Evolutionary conservation across 2,888 invertebrate genomes (phyloP).

Genomic region (Drosophila longiperda): DNA sequence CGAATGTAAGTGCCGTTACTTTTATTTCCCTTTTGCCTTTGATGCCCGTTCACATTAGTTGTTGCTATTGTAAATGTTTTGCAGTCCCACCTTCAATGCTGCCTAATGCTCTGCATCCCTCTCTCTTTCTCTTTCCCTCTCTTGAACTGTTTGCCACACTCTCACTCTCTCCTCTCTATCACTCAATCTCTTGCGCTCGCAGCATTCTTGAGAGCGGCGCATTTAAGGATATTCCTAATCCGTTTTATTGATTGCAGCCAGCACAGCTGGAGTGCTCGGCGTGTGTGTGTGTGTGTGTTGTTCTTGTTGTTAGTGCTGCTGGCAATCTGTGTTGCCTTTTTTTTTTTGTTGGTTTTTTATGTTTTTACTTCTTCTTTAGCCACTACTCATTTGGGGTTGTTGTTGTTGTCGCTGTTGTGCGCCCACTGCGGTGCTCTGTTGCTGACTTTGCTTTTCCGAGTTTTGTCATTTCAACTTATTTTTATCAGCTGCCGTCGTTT

Average conservation of each 20-base stretch:
- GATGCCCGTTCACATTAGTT: constrained; percentile 33
- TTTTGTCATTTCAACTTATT: constrained; percentile 40
- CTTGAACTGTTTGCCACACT: constrained; percentile 2
- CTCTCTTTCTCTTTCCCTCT: background rate
- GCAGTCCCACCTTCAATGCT: constrained; percentile 43
- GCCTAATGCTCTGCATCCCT: constrained; percentile 20
- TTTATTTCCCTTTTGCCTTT: constrained; percentile 41
- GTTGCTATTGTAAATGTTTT: constrained; percentile 68
- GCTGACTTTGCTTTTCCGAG: constrained; percentile 53
- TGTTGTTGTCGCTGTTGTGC: constrained; percentile 35
- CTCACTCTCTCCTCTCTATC: constrained; percentile 9
- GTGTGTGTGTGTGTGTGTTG: constrained; percentile 26
- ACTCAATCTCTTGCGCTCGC: background rate
- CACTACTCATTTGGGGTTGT: constrained; percentile 63
- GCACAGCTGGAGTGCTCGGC: constrained; percentile 71
- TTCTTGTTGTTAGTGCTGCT: constrained; percentile 52
- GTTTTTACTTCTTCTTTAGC: constrained; percentile 54
- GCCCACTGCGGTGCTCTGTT: constrained; percentile 37
- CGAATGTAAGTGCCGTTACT: constrained; percentile 69
- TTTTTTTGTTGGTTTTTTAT: constrained; percentile 50
- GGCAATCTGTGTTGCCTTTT: constrained; percentile 64
- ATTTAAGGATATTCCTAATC: constrained; percentile 80
- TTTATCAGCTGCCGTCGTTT: constrained; percentile 47
- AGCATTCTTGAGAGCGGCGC: constrained; percentile 60
- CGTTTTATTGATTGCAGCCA: constrained; percentile 81